Conservation (phyloP, 2,888 invertebrate species). For the Agrochola lota region DNA sequence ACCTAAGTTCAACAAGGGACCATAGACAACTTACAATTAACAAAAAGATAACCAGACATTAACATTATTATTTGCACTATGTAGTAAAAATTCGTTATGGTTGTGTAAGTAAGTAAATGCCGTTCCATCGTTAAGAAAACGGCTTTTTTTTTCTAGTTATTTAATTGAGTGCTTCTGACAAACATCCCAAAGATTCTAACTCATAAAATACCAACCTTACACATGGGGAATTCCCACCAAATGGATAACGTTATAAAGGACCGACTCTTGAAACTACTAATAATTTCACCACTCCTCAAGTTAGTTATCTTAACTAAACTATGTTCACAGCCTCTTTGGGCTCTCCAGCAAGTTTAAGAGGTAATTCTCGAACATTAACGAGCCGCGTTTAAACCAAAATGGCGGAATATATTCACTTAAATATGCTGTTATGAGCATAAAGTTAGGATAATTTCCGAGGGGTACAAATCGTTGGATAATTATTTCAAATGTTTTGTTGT, state of each 20-base stretch:
- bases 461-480: slow-evolving; percentile 19
- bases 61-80: not conserved
- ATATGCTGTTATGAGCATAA: not conserved
- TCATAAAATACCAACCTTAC: not conserved
- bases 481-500: not conserved
- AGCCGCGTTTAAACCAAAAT: slow-evolving; percentile 22
- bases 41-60: not conserved
- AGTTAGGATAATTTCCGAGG: slow-evolving; percentile 1
- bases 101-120: not conserved
- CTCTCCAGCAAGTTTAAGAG: slow-evolving; percentile 11
- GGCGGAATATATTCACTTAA: slow-evolving; percentile 20
- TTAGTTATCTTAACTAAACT: slow-evolving; percentile 26
- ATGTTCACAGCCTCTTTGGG: slow-evolving; percentile 15
- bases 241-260: not conserved
- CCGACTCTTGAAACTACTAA: not conserved
- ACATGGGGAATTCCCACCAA: not conserved
- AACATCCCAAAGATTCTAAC: not conserved
- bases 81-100: not conserved
- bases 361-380: slow-evolving; percentile 24
- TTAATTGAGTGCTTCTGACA: not conserved
- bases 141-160: too few species aligned
- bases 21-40: too few species aligned
- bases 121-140: not conserved
- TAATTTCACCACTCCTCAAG: slow-evolving; percentile 16
- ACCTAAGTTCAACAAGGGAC: not conserved